A percentile compares a stretch with the other conserved stretches of the same genome.
Conservation (phyloP, 2,113 vertebrate genomes). For the Erythrocebus patas region DNA sequence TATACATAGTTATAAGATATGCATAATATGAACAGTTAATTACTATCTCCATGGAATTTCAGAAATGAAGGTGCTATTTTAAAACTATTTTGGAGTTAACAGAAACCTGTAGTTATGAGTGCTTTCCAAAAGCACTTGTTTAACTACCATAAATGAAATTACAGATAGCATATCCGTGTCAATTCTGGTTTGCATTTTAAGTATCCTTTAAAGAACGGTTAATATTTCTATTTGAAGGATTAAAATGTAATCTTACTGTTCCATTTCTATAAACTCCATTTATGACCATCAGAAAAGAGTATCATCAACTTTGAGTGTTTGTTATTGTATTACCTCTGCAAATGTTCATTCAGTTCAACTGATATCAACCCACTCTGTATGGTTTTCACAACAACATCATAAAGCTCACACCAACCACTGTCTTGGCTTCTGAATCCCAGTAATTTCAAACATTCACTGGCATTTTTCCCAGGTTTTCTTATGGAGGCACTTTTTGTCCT, state of each 20-base stretch:
- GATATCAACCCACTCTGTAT: constrained; percentile 86
- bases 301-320: neutral
- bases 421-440: constrained; percentile 84
- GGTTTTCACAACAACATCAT: constrained; percentile 83
- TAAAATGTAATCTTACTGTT: neutral
- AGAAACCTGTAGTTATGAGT: constrained; percentile 26
- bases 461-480: constrained; percentile 78
- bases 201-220: neutral
- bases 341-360: constrained; percentile 87
- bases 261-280: neutral
- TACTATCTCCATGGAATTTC: constrained; percentile 45
- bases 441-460: constrained; percentile 79
- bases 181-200: constrained; percentile 35
- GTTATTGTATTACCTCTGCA: constrained; percentile 85
- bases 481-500: constrained; percentile 81
- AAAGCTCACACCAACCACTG: constrained; percentile 86
- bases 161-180: neutral
- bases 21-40: constrained; percentile 42
- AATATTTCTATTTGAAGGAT: neutral
- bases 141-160: constrained; percentile 33
- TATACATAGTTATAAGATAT: constrained; percentile 36
- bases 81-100: constrained; percentile 48
- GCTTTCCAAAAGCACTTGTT: constrained; percentile 23
- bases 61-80: constrained; percentile 54
- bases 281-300: neutral